Evolutionary conservation across 2,113 vertebrate genomes (phyloP), one percentile per base, ranked within the genome.

Genomic region (Chunga burmeisteri): DNA sequence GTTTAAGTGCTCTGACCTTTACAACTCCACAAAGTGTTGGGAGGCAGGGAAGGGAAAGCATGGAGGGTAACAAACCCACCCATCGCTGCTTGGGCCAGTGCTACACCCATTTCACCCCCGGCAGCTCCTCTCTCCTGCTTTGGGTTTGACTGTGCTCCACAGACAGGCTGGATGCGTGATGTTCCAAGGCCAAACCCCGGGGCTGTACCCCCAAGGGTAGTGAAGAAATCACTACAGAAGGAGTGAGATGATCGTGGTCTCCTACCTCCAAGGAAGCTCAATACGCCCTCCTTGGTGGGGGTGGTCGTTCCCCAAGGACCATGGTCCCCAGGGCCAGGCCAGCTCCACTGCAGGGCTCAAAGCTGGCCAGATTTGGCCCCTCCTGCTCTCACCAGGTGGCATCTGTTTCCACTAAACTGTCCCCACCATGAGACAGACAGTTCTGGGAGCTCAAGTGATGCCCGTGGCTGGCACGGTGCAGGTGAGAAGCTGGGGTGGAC

Each of bases 401-500:
- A 42, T 25, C 23, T 29, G 13, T 38, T 44, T 71, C 73, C 25
- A 21, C 25, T 30, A n/a, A n/a, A n/a, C 23, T 44, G 27, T 50
- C 17, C 62, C 27, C 27, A 71, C 8, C 32, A 50, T 0, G 1
- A 84, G 56, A 19, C 27, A 62, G 6, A 8, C 26, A 77, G 50
- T 18, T 70, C 75, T 67, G 34, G 23, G 38, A 65, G 25, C 34
- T 40, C 27, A 30, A 22, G 34, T 38, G 42, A 58, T 4, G 8
- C 8, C 8, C 0, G 0, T 18, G 14, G 34, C 44, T 2, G 1
- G 36, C 53, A n/a, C 0, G 0, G 55, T 19, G 29, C 22, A 36
- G 23, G 18, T 30, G 44, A 81, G 53, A 56, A 75, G 15, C 38
- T 56, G 29, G 38, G 55, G 5, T 13, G 25, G 27, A 16, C 32